phyloP scores from a whole-genome alignment of 2,113 vertebrate species.

The Tangachromis dhanisi region DNA sequence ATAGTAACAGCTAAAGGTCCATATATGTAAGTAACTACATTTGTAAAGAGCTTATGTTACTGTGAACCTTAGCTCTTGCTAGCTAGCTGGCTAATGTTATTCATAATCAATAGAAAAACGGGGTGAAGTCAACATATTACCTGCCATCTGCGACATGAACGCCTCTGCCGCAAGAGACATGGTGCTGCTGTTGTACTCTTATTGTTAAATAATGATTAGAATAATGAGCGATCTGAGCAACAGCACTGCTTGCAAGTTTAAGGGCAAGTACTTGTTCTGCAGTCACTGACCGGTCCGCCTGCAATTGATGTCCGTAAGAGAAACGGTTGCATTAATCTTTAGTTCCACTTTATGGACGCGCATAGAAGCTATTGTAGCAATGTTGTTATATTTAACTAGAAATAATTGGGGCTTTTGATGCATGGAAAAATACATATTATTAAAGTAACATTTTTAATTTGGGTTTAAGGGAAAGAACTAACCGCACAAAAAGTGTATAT shows the following conservation, averaged over 20 bases:
- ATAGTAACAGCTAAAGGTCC: neutral
- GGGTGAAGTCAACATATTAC: slow-evolving; percentile 22
- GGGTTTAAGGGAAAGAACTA: neutral
- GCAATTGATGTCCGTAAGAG: neutral
- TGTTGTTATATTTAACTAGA: neutral
- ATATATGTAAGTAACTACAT: neutral
- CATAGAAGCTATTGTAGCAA: neutral
- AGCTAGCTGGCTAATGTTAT: neutral
- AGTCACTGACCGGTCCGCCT: slow-evolving; percentile 16
- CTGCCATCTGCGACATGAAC: slow-evolving; percentile 76
- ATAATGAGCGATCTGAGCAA: neutral
- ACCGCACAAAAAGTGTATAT: neutral
- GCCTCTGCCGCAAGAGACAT: slow-evolving; percentile 78
- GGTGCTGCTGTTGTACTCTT: neutral
- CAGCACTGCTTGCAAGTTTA: slow-evolving; percentile 24
- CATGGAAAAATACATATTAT: neutral
- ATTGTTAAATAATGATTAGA: neutral
- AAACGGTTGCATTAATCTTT: neutral
- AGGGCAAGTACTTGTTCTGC: slow-evolving; percentile 32
- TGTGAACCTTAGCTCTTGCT: neutral
- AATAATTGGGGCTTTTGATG: accelerated
- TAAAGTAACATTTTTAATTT: neutral
- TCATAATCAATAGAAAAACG: neutral
- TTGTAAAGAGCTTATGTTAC: neutral
- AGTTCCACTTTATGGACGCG: slow-evolving; percentile 3